Conservation (phyloP, 2,797 vertebrate species). For the Hipposideros larvatus region DNA sequence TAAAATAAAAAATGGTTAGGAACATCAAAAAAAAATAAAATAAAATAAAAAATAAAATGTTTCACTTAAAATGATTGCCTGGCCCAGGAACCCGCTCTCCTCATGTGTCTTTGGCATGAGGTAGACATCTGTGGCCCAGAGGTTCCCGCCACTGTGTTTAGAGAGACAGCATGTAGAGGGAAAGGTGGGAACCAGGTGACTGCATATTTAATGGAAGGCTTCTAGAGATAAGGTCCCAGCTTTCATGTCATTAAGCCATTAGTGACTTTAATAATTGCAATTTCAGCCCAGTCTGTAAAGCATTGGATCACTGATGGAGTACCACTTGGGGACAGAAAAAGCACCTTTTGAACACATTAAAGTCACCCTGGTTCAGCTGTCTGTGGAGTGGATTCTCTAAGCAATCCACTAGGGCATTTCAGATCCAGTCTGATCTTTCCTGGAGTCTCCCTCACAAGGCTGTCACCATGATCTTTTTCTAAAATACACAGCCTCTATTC, state of each 20-base stretch:
- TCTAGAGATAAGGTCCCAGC: neutral
- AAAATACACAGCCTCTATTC: neutral
- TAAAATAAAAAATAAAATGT: too few relatives aligned
- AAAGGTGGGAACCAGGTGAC: neutral
- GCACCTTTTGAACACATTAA: neutral
- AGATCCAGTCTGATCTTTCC: neutral
- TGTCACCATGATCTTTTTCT: neutral
- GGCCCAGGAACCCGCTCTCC: too few relatives aligned
- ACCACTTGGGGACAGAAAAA: neutral
- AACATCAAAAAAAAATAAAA: too few relatives aligned
- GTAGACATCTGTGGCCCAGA: neutral
- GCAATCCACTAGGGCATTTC: neutral
- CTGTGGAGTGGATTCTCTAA: neutral
- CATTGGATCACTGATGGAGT: neutral
- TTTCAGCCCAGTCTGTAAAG: neutral
- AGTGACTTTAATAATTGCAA: neutral
- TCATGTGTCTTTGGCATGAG: too few relatives aligned
- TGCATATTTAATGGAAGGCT: neutral
- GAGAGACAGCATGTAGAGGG: too few relatives aligned
- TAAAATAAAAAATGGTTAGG: too few relatives aligned
- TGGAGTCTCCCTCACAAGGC: neutral
- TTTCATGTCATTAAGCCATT: neutral
- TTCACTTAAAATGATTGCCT: too few relatives aligned
- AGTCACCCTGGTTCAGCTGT: neutral
- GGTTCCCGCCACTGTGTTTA: too few relatives aligned